Evolutionary conservation across 2,113 vertebrate species (phyloP), one percentile per base, ranked within the genome.

Genomic region (Prinia subflava): DNA sequence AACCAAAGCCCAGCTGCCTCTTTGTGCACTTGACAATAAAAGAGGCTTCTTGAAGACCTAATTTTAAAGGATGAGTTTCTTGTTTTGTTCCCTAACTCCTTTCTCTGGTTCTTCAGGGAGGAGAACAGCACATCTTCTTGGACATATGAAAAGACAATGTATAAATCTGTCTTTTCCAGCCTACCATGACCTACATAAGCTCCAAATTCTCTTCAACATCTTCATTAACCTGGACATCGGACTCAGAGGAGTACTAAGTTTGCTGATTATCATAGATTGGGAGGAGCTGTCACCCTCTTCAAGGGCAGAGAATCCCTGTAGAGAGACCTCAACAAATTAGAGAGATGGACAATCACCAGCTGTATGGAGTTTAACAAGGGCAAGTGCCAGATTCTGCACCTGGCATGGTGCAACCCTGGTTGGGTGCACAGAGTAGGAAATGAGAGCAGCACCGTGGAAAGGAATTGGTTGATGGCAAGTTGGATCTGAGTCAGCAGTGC

Each of bases 401-500:
- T 60, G 39, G 27, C 13, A 44, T 27, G 21, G 83, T 20, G 27
- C 18, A 52, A 23, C 25, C 16, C 23, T 42, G 16, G 21, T 25
- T 35, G 25, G 57, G 44, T 21, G 17, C 17, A 31, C 2, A 15
- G 55, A 46, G 15, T 13, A 15, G 33, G 12, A 27, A 60, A 33
- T 33, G 19, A 44, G 25, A 60, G 14, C 27, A 62, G 33, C 0
- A 0, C 33, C 39, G 31, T 2, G 6, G 15, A 44, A 44, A 60
- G 7, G 13, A 47, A 23, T 2, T 18, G 9, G 8, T 7, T 4
- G 7, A 23, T 22, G 21, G 3, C 27, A 24, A 60, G 17, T 13
- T 60, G 11, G 42, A 33, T 4, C 5, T 22, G 37, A 37, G 17
- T 7, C 33, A 52, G 6, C 11, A 44, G 6, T 25, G 35, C 5